These are phyloP conservation scores for Litocranius walleri DNA, from an alignment of 2,113 vertebrate genomes.

Conservation along the genomic window DNA sequence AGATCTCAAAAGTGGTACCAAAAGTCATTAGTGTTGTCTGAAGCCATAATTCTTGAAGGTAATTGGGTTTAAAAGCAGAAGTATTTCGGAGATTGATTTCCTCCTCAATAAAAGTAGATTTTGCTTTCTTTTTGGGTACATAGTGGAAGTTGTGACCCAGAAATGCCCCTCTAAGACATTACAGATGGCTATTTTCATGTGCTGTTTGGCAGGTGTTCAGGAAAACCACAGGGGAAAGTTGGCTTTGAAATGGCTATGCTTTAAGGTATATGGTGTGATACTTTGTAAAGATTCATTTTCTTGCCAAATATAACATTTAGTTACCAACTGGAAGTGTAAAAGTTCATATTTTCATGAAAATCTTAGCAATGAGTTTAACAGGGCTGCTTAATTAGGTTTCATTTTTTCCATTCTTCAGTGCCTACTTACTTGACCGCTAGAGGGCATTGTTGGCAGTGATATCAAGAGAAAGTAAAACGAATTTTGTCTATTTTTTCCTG, in stretches of 20 bases:
- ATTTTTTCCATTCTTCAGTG: background rate
- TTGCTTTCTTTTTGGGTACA: slow-evolving; percentile 41
- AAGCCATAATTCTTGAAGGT: slow-evolving; percentile 3
- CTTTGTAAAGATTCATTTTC: slow-evolving; percentile 53
- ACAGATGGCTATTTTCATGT: slow-evolving; percentile 56
- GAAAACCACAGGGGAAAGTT: slow-evolving; percentile 70
- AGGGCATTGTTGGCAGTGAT: slow-evolving; percentile 28
- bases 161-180: slow-evolving; percentile 50
- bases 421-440: background rate
- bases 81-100: background rate
- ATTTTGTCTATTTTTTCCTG: background rate
- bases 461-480: background rate
- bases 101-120: background rate
- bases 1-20: background rate
- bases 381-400: background rate
- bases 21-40: slow-evolving; percentile 34
- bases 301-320: slow-evolving; percentile 67
- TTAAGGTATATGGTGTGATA: slow-evolving; percentile 58
- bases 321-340: slow-evolving; percentile 54
- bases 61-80: slow-evolving; percentile 29
- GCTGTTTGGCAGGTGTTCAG: slow-evolving; percentile 57
- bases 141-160: slow-evolving; percentile 62
- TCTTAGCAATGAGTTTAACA: background rate
- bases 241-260: slow-evolving; percentile 46
- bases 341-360: slow-evolving; percentile 43